phyloP scores from a whole-genome alignment of 2,797 vertebrate genomes.

The Anolis apletophallus region DNA sequence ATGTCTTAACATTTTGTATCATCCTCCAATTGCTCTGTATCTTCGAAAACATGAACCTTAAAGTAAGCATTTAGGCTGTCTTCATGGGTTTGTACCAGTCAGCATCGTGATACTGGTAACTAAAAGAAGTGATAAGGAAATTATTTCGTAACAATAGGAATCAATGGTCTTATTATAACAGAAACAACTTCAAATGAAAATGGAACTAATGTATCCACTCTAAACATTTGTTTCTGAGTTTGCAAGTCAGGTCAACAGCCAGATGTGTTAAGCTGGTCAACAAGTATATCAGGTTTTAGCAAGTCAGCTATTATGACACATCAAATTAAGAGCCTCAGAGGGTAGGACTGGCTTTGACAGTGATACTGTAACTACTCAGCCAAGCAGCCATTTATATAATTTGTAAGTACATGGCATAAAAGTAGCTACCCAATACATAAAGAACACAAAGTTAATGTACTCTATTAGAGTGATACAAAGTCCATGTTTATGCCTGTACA shows the following conservation, averaged over 20 bases:
- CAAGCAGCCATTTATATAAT: constrained; percentile 13
- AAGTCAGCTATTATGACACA: constrained; percentile 67
- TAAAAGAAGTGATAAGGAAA: neutral
- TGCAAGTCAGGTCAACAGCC: constrained; percentile 58
- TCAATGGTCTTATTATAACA: neutral
- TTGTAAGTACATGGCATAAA: neutral
- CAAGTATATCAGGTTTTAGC: constrained; percentile 71
- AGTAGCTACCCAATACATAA: constrained; percentile 1
- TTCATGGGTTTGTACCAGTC: neutral
- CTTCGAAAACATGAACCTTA: neutral
- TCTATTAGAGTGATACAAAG: neutral
- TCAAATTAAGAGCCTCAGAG: constrained; percentile 56
- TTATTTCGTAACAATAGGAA: neutral
- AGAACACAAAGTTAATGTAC: neutral
- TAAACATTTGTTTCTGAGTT: constrained; percentile 27
- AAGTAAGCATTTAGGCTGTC: neutral
- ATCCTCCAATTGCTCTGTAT: neutral
- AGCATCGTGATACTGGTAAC: neutral
- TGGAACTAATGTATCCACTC: constrained; percentile 4
- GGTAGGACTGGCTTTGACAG: constrained; percentile 52
- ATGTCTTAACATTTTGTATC: neutral
- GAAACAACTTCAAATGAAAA: neutral
- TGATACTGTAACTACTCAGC: constrained; percentile 19
- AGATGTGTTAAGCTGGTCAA: constrained; percentile 59
- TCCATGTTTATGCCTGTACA: neutral